Conservation (phyloP, 2,888 invertebrate species). For the Cistogaster globosa region DNA sequence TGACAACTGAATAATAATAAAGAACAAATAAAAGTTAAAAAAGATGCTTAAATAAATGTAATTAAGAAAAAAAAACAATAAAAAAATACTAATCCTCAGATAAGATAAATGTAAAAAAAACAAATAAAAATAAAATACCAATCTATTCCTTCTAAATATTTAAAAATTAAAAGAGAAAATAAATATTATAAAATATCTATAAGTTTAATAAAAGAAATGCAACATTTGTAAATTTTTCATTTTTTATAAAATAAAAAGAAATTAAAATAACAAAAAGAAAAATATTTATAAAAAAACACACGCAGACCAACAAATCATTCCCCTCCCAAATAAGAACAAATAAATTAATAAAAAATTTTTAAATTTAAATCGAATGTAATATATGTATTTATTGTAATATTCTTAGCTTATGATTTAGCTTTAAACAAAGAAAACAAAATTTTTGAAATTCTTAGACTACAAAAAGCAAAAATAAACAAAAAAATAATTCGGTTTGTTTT, state of each 20-base stretch:
- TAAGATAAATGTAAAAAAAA: conserved; percentile 46
- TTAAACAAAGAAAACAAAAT: conserved; percentile 13
- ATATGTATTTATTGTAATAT: conserved; percentile 55
- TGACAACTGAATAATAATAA: conserved; percentile 17
- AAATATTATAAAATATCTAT: conserved; percentile 29
- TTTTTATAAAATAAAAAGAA: conserved; percentile 50
- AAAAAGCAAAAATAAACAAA: background rate
- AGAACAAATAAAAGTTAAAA: conserved; percentile 53
- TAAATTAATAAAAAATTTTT: background rate
- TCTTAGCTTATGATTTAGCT: conserved; percentile 54
- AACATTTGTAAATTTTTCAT: conserved; percentile 56
- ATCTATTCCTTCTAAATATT: conserved; percentile 54
- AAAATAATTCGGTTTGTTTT: conserved; percentile 48
- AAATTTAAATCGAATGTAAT: conserved; percentile 47
- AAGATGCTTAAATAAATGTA: conserved; percentile 70
- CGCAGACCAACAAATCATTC: conserved; percentile 62
- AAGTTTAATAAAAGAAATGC: conserved; percentile 48
- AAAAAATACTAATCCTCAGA: conserved; percentile 68
- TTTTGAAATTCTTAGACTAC: background rate
- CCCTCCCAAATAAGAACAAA: conserved; percentile 20
- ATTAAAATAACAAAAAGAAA: background rate
- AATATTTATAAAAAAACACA: conserved; percentile 34
- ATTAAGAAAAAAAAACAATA: conserved; percentile 50
- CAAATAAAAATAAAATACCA: conserved; percentile 30
- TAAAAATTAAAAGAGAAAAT: conserved; percentile 9